Evolutionary conservation across 2,797 vertebrate species (phyloP).

Genomic region (Amazona finschi): DNA sequence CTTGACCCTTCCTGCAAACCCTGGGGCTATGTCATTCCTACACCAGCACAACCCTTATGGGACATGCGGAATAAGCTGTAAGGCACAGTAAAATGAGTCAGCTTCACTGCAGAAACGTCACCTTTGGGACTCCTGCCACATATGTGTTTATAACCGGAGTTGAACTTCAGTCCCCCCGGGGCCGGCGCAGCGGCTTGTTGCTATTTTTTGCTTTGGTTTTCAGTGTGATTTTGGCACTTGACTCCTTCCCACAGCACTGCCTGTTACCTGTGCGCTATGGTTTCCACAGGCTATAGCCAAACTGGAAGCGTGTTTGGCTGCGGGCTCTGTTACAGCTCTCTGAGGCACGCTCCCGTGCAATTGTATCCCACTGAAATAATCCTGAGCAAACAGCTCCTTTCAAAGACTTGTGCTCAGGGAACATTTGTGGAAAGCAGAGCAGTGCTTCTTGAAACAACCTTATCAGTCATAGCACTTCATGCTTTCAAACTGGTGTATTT

Average conservation of each 20-base stretch:
- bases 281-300: background rate
- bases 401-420: background rate
- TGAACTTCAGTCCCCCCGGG: background rate
- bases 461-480: background rate
- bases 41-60: background rate
- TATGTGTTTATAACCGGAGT: background rate
- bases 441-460: background rate
- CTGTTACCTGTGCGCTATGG: background rate
- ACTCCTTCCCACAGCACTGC: background rate
- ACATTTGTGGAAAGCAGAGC: background rate
- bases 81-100: background rate
- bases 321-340: background rate
- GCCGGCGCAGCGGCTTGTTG: background rate
- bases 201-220: constrained; percentile 20
- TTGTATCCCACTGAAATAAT: background rate
- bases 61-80: background rate
- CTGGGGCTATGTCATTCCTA: background rate
- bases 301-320: background rate
- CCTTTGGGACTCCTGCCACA: constrained; percentile 26
- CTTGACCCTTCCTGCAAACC: background rate
- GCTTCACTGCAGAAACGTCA: background rate
- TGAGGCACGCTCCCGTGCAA: fast-evolving
- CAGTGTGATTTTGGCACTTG: background rate
- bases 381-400: constrained; percentile 5
- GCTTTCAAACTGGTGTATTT: background rate